Evolutionary conservation across 2,888 invertebrate genomes (phyloP), one percentile per base, ranked within the genome.

Genomic region (Diaprepes abbreviatus): DNA sequence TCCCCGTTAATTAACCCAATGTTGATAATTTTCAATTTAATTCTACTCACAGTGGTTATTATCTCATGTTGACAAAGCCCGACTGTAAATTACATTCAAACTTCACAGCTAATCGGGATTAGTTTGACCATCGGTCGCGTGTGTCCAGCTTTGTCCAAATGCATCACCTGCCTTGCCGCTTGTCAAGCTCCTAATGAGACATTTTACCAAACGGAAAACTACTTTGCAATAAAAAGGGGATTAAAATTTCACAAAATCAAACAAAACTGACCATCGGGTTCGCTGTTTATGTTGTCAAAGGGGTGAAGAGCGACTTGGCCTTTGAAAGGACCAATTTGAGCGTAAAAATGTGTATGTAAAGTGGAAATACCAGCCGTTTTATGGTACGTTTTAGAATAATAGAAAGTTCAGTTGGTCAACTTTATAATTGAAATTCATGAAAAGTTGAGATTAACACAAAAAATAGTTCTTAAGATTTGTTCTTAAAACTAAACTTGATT

Each of bases 91-190:
- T 28, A 21, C 48, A 28, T 50, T 28, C 48, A 50, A 50, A 50
- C 28, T 28, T 31, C 48, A 50, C 28, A 16, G 28, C 28, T 50
- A 70, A 67, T 59, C 64, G 66, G 65, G 59, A 59, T 67, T 67
- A 67, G 43, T 40, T 6, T 40, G 66, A 52, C 40, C 60, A 38
- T 52, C 52, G 60, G 52, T 52, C 54, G 66, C 60, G 66, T 60
- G 66, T 60, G 60, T 59, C 54, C 31, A 16, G 40, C 40, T 67
- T 52, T 59, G 52, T 60, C 59, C 35, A 21, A 19, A 12, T 12
- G 12, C 60, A 38, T 66, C 66, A 67, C 66, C 66, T 67, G 66
- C 60, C 60, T 52, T 36, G 38, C 38, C 63, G 63, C 63, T 64
- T 64, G 64, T 64, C 64, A 64, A 38, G 24, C 64, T 19, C 16